Conservation (phyloP, 2,113 vertebrate species). For the Charina bottae region DNA sequence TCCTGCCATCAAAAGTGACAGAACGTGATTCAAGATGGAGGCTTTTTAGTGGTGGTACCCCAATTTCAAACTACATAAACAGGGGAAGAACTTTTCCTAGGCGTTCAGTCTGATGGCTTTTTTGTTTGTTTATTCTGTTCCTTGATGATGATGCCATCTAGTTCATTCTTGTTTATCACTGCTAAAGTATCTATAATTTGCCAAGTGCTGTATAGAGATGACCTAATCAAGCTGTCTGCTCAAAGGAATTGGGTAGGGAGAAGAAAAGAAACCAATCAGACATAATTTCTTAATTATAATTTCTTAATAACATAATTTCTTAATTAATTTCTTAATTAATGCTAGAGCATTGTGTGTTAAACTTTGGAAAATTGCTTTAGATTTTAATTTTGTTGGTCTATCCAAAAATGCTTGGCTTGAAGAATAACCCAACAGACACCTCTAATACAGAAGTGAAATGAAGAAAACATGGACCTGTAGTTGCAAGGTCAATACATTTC, state of each 20-base stretch:
- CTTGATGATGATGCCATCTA: neutral
- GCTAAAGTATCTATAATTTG: neutral
- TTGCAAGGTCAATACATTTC: neutral
- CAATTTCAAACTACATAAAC: neutral
- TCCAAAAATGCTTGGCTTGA: neutral
- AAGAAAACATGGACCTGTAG: no score
- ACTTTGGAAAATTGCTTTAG: neutral
- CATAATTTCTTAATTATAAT: neutral
- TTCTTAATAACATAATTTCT: neutral
- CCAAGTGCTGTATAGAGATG: neutral
- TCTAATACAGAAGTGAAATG: neutral
- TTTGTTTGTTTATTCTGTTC: neutral
- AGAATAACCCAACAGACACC: neutral
- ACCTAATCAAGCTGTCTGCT: neutral
- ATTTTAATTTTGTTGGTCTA: neutral
- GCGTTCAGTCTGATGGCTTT: neutral
- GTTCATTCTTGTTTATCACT: neutral
- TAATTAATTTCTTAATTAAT: no score
- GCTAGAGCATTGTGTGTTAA: neutral
- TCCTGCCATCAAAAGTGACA: neutral
- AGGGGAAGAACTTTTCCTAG: neutral
- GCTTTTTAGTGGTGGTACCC: neutral
- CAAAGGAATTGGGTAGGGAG: neutral
- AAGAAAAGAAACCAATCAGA: neutral
- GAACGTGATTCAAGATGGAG: neutral